Conservation (phyloP, 2,113 vertebrate genomes). For the Eira barbara region DNA sequence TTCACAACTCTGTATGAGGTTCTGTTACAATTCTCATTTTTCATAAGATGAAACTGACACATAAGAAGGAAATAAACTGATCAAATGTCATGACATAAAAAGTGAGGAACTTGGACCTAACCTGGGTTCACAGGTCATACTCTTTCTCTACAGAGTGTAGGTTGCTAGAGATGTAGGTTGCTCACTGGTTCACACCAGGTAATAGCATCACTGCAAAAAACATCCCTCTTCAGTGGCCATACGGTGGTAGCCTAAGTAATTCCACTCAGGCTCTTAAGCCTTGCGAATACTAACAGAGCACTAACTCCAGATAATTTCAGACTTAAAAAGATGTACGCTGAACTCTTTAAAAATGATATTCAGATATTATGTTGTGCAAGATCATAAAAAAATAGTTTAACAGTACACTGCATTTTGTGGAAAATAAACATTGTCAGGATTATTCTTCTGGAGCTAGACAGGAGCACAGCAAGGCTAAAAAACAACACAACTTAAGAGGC, state of each 20-base stretch:
- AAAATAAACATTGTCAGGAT: not conserved
- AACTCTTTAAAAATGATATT: not conserved
- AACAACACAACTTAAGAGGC: not conserved
- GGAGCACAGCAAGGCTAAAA: not conserved
- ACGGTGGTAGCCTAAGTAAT: not conserved
- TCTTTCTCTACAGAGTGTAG: not conserved
- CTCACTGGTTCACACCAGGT: not conserved
- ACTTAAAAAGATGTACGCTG: not conserved
- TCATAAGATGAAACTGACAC: not conserved
- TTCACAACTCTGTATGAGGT: not conserved
- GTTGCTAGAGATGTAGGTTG: not conserved
- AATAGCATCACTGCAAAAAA: not conserved
- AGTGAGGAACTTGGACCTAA: not conserved
- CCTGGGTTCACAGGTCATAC: not conserved
- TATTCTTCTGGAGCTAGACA: not conserved
- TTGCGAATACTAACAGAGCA: not conserved
- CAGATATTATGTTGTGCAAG: not conserved
- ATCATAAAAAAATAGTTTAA: not conserved
- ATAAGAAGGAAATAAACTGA: not conserved
- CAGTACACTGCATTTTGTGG: not conserved
- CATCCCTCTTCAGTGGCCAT: not conserved
- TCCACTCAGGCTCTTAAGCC: not conserved
- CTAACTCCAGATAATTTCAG: not conserved
- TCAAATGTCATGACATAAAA: not conserved
- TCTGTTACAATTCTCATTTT: not conserved